Base-by-base conservation (phyloP, 2,888 invertebrate species). In the Pachliopta kotzebuea region DNA sequence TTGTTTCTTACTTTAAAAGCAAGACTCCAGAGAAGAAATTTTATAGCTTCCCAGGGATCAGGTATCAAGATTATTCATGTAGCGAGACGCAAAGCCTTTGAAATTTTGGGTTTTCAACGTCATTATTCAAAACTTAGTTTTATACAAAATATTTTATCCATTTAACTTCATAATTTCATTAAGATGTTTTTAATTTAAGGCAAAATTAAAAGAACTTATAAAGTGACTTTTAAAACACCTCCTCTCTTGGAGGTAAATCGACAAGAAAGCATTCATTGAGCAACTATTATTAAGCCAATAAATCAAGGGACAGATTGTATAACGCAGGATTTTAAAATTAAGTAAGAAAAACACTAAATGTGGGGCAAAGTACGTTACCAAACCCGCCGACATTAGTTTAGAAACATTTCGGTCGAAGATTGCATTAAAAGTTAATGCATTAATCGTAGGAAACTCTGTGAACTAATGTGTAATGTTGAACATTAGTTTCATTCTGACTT, bases 31-130 rank as follows among this genome's bases (percentile, higher is more conserved):
- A 54, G 31, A 18, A 31, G 59, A 21, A 37, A n/a, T 52, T 37
- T 60, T 52, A 54, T 54, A 37, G 53, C 53, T 54, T 14, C 54
- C 60, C n/a, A 23, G 60, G 60, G 60, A 31, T 31, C 42, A 54
- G 42, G 42, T 60, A 60, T 42, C 31, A 60, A 60, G 42, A 54
- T 29, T 24, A 24, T 60, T 60, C 54, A 23, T 21, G 42, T 17
- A 18, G 24, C 26, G 26, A 18, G 42, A 14, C 54, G 42, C 24
- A 20, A 60, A 60, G 24, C 20, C 53, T 60, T 26, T 42, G 53
- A 42, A 54, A 60, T 37, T 60, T 60, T 26, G 54, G 52, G 31
- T 42, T 60, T 42, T 20, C 23, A 52, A 23, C 29, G 21, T 24
- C 20, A 9, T 53, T 60, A 23, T 60, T 52, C 21, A 24, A 37